Evolutionary conservation across 2,888 invertebrate genomes (phyloP).

Genomic region (Oxycera nigricornis): DNA sequence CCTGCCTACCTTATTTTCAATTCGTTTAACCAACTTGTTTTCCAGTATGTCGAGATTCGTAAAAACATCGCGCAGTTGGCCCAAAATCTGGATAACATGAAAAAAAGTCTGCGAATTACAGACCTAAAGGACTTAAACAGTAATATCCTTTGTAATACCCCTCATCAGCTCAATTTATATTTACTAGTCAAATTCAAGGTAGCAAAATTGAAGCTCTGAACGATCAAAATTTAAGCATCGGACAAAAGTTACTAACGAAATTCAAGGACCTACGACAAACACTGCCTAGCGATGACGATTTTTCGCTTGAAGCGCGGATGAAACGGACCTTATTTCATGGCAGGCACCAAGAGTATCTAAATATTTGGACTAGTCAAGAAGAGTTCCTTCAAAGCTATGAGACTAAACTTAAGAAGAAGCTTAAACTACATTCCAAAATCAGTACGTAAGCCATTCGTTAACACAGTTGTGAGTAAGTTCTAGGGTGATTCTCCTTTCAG

Average conservation of each 20-base stretch:
- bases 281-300: constrained; percentile 57
- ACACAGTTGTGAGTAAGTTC: background rate
- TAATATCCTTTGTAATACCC: constrained; percentile 48
- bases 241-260: constrained; percentile 56
- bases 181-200: constrained; percentile 51
- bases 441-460: constrained; percentile 52
- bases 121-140: constrained; percentile 59
- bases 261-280: constrained; percentile 59
- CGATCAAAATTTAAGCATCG: constrained; percentile 58
- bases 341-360: constrained; percentile 59
- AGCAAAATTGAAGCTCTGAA: constrained; percentile 60
- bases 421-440: constrained; percentile 60
- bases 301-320: constrained; percentile 59
- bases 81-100: constrained; percentile 58
- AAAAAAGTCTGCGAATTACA: constrained; percentile 58
- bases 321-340: constrained; percentile 60
- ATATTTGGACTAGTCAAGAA: constrained; percentile 60
- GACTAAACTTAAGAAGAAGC: constrained; percentile 58
- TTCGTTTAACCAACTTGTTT: background rate
- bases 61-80: constrained; percentile 56
- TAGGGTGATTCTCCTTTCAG: constrained; percentile 48
- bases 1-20: too few species aligned
- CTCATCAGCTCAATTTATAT: background rate
- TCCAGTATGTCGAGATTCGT: constrained; percentile 59
- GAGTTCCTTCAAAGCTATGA: constrained; percentile 59